These are phyloP conservation scores for Sterrhoptilus dennistouni DNA, from an alignment of 2,113 vertebrate species.

Conservation along the genomic window DNA sequence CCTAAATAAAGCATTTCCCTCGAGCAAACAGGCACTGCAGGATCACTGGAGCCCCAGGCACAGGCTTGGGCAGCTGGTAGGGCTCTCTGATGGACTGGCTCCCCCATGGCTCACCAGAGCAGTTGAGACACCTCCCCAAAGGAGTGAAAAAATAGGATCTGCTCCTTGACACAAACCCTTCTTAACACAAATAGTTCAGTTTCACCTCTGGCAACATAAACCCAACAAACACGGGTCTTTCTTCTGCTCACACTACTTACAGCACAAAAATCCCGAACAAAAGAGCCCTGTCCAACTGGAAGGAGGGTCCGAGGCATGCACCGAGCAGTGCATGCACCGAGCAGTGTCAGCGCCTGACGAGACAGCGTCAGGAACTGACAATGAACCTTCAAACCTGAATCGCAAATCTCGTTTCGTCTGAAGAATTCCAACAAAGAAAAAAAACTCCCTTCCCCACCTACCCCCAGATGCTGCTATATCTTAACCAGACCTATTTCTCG, in stretches of 20 bases:
- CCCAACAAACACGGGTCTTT: not conserved
- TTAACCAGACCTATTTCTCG: not conserved
- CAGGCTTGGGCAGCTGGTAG: not conserved
- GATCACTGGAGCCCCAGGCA: not conserved
- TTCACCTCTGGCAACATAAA: not conserved
- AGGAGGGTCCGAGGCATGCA: not conserved
- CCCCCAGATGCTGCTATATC: not conserved
- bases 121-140: not conserved
- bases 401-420: not conserved
- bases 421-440: not conserved
- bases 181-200: not conserved
- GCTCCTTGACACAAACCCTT: not conserved
- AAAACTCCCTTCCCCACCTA: not conserved
- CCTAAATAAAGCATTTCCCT: not conserved
- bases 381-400: not conserved
- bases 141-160: rapidly evolving
- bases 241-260: not conserved
- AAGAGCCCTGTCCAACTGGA: not conserved
- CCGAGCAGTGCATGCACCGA: not conserved
- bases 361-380: rapidly evolving
- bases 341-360: not conserved
- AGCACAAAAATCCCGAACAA: not conserved
- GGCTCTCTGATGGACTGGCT: not conserved
- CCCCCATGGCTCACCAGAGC: not conserved
- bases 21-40: not conserved